Evolutionary conservation across 2,888 invertebrate species (phyloP), one percentile per base, ranked within the genome.

Genomic region (Schizotus pectinicornis): DNA sequence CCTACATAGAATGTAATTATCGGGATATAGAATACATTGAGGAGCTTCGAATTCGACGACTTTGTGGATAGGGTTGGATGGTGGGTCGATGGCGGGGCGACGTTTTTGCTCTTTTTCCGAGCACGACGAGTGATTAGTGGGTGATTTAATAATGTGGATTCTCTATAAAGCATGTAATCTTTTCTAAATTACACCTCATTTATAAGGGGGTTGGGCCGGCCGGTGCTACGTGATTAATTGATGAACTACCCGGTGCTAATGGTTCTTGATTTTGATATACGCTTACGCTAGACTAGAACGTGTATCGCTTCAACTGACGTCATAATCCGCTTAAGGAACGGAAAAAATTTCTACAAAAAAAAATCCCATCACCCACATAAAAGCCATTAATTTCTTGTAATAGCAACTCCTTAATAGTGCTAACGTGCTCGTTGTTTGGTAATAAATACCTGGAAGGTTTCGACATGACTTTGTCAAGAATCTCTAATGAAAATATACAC

Each of bases 1-100:
- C 76, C 78, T 77, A 74, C 77, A 76, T 73, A 78, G 78, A 79
- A 79, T 78, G 79, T 79, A 79, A 79, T 79, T 79, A 79, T 78
- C 74, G 73, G 73, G 67, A 71, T 74, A 74, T 74, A 74, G 71
- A 72, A 70, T 72, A 70, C 67, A 69, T 63, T 62, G 60, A 52
- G 34, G 50, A 43, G 63, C 50, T 56, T 41, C 49, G 56, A 54
- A 58, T 55, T 62, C 52, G 53, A 55, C 57, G 56, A 54, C 53
- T 52, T 56, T 42, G 36, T 47, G 48, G 38, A 52, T 47, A 35
- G 48, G 14, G 32, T 9, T 9, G 32, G 33, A 31, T 12, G n/a
- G 8, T 13, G 33, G 55, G 22, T 45, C 32, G 14, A 45, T 46
- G 30, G 43, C 34, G 22, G 33, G 9, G 45, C 12, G 13, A 32